phyloP scores from a whole-genome alignment of 1,140 invertebrate species.

The Helicoverpa armigera region DNA sequence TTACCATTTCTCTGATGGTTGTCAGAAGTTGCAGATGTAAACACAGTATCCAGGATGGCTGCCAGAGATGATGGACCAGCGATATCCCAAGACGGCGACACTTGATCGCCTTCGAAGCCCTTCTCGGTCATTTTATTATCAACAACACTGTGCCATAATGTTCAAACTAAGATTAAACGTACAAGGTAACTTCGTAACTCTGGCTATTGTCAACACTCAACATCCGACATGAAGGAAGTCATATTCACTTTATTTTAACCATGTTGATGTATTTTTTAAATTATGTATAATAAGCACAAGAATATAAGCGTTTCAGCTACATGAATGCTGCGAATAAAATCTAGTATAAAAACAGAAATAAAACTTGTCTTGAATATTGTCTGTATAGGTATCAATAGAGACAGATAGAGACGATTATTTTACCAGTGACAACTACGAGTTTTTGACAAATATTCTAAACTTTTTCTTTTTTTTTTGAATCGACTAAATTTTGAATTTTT shows the following conservation, averaged over 20 bases:
- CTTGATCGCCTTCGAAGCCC: constrained; percentile 75
- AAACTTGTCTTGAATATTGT: constrained; percentile 31
- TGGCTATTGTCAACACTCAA: constrained; percentile 44
- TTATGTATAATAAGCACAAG: constrained; percentile 9
- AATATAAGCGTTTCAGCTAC: constrained; percentile 3
- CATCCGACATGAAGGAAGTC: constrained; percentile 24
- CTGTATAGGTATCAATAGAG: constrained; percentile 27
- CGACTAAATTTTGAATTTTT: background rate
- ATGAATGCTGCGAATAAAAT: constrained; percentile 43
- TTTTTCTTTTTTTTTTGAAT: background rate
- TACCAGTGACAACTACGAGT: background rate
- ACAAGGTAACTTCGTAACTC: constrained; percentile 38
- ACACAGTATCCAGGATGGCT: constrained; percentile 82
- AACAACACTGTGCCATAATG: constrained; percentile 57
- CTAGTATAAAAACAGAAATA: constrained; percentile 43
- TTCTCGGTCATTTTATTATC: constrained; percentile 78
- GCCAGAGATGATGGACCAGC: constrained; percentile 81
- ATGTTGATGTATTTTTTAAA: constrained; percentile 36
- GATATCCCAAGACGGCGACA: constrained; percentile 79
- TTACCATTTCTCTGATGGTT: constrained; percentile 76
- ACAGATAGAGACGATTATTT: constrained; percentile 3
- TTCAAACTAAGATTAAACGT: constrained; percentile 45
- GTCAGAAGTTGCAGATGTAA: constrained; percentile 79
- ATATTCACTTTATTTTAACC: constrained; percentile 37
- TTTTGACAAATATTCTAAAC: background rate